Conservation (phyloP, 2,797 vertebrate genomes). For the Mastacembelus armatus region DNA sequence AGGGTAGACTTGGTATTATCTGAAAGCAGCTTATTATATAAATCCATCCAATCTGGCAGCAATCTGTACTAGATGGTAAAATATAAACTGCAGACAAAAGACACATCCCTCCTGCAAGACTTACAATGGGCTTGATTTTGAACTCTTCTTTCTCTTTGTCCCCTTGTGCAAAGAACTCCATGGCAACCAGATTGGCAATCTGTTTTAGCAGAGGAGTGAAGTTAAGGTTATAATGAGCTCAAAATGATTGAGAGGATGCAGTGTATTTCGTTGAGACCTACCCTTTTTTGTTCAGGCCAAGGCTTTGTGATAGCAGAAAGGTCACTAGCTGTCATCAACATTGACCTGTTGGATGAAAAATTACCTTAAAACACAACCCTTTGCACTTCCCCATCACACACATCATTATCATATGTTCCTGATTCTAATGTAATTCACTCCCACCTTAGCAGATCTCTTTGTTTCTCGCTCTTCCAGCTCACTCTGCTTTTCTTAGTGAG, state of each 20-base stretch:
- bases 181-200: slow-evolving; percentile 72
- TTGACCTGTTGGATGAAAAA: slow-evolving; percentile 57
- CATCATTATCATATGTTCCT: not conserved
- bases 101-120: slow-evolving; percentile 24
- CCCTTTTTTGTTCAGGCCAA: slow-evolving; percentile 71
- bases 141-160: slow-evolving; percentile 75
- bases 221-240: slow-evolving; percentile 14
- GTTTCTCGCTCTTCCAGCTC: slow-evolving; percentile 67
- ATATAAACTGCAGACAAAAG: not conserved
- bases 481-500: slow-evolving; percentile 54
- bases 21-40: too few species aligned
- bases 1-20: too few species aligned
- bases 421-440: not conserved
- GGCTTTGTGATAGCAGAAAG: slow-evolving; percentile 75
- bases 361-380: not conserved
- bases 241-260: not conserved
- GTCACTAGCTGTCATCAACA: slow-evolving; percentile 76
- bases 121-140: slow-evolving; percentile 72
- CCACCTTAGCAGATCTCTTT: slow-evolving; percentile 70
- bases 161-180: slow-evolving; percentile 77
- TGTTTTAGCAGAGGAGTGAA: slow-evolving; percentile 28
- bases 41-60: too few species aligned
- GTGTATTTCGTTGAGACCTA: slow-evolving; percentile 24
- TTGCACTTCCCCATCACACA: not conserved
- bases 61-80: too few species aligned